phyloP scores from a whole-genome alignment of 2,888 invertebrate genomes.

The Smittia sp. region DNA sequence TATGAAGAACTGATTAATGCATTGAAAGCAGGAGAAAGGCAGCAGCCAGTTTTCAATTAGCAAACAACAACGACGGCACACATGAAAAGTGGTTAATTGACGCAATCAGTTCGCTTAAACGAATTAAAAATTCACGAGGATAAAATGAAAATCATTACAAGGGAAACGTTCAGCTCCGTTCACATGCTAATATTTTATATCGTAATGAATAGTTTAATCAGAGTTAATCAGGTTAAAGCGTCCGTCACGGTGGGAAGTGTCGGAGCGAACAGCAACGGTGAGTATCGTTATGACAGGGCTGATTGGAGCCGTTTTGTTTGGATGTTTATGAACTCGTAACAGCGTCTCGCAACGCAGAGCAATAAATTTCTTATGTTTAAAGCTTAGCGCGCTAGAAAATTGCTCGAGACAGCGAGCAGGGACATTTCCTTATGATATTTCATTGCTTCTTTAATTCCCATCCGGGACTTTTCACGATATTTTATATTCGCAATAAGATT shows the following conservation, averaged over 20 bases:
- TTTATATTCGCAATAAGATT: neutral
- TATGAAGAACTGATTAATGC: constrained; percentile 14
- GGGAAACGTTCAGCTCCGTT: neutral
- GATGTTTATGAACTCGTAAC: neutral
- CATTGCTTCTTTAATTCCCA: neutral
- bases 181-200: constrained; percentile 20
- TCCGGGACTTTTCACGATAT: neutral
- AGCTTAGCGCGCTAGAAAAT: neutral
- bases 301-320: neutral
- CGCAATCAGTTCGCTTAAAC: neutral
- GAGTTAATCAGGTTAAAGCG: constrained; percentile 17
- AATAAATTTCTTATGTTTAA: neutral
- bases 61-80: neutral
- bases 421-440: too few relatives aligned
- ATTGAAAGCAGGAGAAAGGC: neutral
- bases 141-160: constrained; percentile 24
- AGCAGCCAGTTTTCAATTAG: constrained; percentile 28
- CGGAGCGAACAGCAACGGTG: constrained; percentile 23
- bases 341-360: neutral
- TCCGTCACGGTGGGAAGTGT: constrained; percentile 1
- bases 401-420: neutral
- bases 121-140: constrained; percentile 4
- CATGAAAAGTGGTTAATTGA: neutral
- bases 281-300: neutral
- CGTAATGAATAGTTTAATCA: constrained; percentile 25